Evolutionary conservation across 2,113 vertebrate species (phyloP), one percentile per base, ranked within the genome.

Genomic region (Sinosuthora webbiana): DNA sequence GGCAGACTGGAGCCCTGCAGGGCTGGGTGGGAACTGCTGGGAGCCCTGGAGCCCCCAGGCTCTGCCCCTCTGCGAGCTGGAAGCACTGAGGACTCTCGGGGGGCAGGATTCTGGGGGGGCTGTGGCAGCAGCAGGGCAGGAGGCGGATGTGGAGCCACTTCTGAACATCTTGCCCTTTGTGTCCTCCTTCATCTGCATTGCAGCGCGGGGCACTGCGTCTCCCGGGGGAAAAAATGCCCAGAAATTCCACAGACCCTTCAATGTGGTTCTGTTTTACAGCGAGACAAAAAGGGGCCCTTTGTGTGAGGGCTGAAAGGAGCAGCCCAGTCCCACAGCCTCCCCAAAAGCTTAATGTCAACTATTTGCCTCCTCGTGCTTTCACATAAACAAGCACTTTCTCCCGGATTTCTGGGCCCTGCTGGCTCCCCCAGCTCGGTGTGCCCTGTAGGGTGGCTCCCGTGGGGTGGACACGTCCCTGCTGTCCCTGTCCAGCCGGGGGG

Each of bases 311-410:
- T 91, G 87, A 97, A 96, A 95, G 90, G 88, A 95, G 76, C 68
- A 87, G 50, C 94, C 82, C 83, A 91, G 94, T 92, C 88, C 96
- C 94, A 95, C 95, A 96, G 75, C 84, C 94, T 97, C 87, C 89
- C 94, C 31, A 42, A 89, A 85, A 83, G 90, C 78, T 98, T 98
- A 97, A 97, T 97, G 97, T 98, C 97, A 98, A 95, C 95, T 98
- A 95, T 97, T 97, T 97, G 96, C 96, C 68, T 96, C 95, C 89
- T 93, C 37, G 63, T 95, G 41, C 90, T 96, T 95, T 93, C 90
- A 83, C 91, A 95, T 30, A 95, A 97, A 95, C 89, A 95, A 97
- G 94, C 52, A 39, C 65, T 95, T 87, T 79, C 71, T 77, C 47
- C 28, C 8, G 52, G 23, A 21, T 78, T 23, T 78, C 83, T 65